Conservation (phyloP, 1,140 invertebrate species). For the Cherax quadricarinatus region DNA sequence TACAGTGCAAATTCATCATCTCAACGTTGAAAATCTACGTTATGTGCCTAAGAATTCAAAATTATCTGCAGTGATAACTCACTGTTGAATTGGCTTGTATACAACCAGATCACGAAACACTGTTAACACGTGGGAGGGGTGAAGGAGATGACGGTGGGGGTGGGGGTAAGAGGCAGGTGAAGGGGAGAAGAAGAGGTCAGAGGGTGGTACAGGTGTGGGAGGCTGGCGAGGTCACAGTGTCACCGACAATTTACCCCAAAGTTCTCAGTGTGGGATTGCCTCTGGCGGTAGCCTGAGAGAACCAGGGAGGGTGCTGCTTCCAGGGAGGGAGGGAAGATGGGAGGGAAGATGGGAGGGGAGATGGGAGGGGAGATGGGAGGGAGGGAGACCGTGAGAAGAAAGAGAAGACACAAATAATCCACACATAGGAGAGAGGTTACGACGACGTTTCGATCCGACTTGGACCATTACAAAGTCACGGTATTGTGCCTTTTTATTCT, state of each 20-base stretch:
- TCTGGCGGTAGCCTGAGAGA: slow-evolving; percentile 12
- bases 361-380: no score
- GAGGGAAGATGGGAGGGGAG: not conserved
- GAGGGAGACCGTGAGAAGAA: no score
- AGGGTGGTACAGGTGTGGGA: slow-evolving; percentile 8
- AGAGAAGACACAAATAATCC: not conserved
- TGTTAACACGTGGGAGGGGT: not conserved
- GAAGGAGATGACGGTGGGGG: not conserved
- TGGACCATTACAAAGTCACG: not conserved
- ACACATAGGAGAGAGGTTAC: not conserved
- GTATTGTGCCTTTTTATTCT: not conserved
- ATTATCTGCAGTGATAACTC: no score
- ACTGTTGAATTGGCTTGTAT: no score
- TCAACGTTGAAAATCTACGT: no score
- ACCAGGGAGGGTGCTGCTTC: not conserved
- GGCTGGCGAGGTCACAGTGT: slow-evolving; percentile 46
- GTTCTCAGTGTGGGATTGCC: slow-evolving; percentile 33
- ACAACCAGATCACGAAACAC: no score
- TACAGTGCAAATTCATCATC: no score
- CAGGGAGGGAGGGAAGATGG: slow-evolving; percentile 5
- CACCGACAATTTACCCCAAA: slow-evolving; percentile 52
- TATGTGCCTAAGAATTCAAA: no score
- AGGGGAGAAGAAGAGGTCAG: slow-evolving; percentile 9
- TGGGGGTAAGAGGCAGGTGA: not conserved
- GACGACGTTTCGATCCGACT: not conserved